Evolutionary conservation across 2,113 vertebrate species (phyloP), one percentile per base, ranked within the genome.

Genomic region (Telmatochromis sp.): DNA sequence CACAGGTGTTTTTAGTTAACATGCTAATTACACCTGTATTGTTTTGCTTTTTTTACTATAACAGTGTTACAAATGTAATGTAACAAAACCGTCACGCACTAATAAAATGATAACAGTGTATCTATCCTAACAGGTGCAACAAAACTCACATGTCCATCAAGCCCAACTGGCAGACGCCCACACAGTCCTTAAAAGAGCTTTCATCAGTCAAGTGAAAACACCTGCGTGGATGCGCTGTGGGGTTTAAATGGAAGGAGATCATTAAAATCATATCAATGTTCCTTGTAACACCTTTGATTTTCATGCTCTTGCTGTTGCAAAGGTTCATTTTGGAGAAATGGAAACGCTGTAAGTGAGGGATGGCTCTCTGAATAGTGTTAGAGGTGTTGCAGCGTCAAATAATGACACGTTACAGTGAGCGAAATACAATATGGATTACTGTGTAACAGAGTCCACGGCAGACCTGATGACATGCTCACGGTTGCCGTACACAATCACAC

Each of bases 391-490:
- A 47, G 14, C 23, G 3, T 26, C 40, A 47, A 28, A 75, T 75
- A 47, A 47, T 28, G 68, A 28, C 40, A 45, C 2, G 23, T 47
- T 75, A 47, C 40, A 45, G 0, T 42, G 65, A 4, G 3, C 7
- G 3, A 28, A 70, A 75, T 28, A 28, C 40, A 47, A 12, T 28
- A 6, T 78, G 26, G 68, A 45, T 26, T 26, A 78, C 15, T 78
- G 70, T 49, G 60, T 65, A 65, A 5, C 60, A 2, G 6, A 19
- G 31, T 33, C 60, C 31, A 65, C 60, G 1, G 60, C 60, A 65
- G 10, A 65, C 60, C 31, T 0, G 31, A 12, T 1, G 17, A 65
- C 9, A 1, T n/a, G 31, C 31, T 35, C 31, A n/a, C 4, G 0
- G 60, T 65, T 65, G 60, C 4, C 9, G 31, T 35, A 2, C 31